Base-by-base conservation (phyloP, 64 coral and sea anemone genomes). In the Pocillopora damicornis region DNA sequence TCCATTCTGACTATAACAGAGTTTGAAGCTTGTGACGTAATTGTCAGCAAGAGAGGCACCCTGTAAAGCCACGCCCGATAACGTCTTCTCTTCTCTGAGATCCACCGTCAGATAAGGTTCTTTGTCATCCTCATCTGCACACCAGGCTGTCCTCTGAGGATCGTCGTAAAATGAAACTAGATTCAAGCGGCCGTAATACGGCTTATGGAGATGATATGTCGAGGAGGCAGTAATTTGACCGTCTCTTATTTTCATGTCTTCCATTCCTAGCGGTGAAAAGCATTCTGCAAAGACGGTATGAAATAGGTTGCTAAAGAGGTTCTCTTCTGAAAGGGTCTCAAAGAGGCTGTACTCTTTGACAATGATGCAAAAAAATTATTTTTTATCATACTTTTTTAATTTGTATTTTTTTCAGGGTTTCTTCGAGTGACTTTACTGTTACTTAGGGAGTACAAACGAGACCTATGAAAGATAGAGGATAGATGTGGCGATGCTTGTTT, bases 161-260 rank as follows among this genome's bases (percentile, higher is more conserved):
- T 99, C 97, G 23, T 95, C 97, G 59, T 95, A 95, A 83, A 99
- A 99, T 16, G 93, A 92, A 56, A 99, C 89, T 13, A 99, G 91
- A 71, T 99, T 99, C 0, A 99, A 69, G 11, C 97, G 90, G 36
- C 73, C 90, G 60, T 99, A 99, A 69, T 88, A 95, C 15, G 97
- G 90, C 20, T 99, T 95, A 73, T 99, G 97, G 51, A 89, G 84
- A 17, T 72, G 71, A 45, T 89, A 91, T 14, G 81, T 87, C 17
- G 97, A 99, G 26, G 93, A 95, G 25, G 97, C 93, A 22, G 90
- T 95, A 15, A 99, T 77, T 79, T 99, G 93, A 26, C 74, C 94
- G 26, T 99, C 93, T 37, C 91, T 95, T 35, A 99, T 90, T 75
- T 95, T 92, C 82, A 99, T 88, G 80, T 92, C 89, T 76, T 99